Evolutionary conservation across 1,140 invertebrate genomes (phyloP).

Genomic region (Phymorhynchus buccinoides): DNA sequence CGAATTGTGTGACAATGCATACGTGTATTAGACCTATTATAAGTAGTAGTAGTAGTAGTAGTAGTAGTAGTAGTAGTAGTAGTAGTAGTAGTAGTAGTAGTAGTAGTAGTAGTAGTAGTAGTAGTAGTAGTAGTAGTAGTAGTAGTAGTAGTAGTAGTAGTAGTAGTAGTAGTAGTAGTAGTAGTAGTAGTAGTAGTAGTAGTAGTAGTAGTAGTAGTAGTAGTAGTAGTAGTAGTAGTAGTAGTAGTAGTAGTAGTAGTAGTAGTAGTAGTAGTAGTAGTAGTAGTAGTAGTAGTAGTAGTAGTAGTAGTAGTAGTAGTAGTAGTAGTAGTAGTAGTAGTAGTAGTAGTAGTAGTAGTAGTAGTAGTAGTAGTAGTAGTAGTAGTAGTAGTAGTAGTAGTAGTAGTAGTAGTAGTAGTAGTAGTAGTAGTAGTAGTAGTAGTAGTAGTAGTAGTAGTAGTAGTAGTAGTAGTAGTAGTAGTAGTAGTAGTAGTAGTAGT

Average conservation of each 20-base stretch:
- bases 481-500: constrained; percentile 16
- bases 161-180: constrained; percentile 17
- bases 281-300: constrained; percentile 17
- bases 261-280: constrained; percentile 16
- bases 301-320: constrained; percentile 16
- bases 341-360: constrained; percentile 10
- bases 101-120: constrained; percentile 17
- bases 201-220: constrained; percentile 16
- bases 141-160: constrained; percentile 16
- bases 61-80: constrained; percentile 16
- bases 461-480: constrained; percentile 17
- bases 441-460: constrained; percentile 16
- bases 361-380: constrained; percentile 16
- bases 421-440: constrained; percentile 16
- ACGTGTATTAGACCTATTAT: too few relatives aligned
- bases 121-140: constrained; percentile 16
- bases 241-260: constrained; percentile 16
- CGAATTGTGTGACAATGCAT: too few relatives aligned
- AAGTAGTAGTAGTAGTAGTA: too few relatives aligned
- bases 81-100: constrained; percentile 16
- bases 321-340: constrained; percentile 15
- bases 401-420: constrained; percentile 17
- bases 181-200: constrained; percentile 16
- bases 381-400: constrained; percentile 16
- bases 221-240: constrained; percentile 17